Conservation (phyloP, 92 coral and sea anemone species). For the Epizoanthus scotinus region DNA sequence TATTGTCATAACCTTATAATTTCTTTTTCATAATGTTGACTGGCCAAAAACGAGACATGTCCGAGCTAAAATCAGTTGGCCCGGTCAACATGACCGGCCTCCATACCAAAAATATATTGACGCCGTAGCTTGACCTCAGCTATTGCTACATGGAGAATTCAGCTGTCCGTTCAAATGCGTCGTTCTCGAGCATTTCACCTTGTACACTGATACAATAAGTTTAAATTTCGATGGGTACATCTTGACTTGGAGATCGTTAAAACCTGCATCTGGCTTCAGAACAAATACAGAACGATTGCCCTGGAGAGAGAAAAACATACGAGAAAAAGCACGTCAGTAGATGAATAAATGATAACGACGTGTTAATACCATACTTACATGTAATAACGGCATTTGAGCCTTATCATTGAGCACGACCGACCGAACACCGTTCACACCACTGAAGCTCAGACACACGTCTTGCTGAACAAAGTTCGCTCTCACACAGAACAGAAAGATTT, state of each 20-base stretch:
- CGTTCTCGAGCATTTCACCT: conserved; percentile 12
- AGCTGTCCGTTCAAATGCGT: background rate
- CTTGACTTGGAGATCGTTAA: conserved; percentile 63
- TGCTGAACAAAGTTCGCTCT: conserved; percentile 63
- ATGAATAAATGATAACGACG: background rate
- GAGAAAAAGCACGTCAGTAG: background rate
- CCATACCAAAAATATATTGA: too few relatives aligned
- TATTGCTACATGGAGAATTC: background rate
- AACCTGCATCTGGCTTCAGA: conserved; percentile 66
- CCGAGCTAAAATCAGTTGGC: too few relatives aligned
- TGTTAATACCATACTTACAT: conserved; percentile 50
- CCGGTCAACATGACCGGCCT: too few relatives aligned
- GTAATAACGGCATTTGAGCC: conserved; percentile 69
- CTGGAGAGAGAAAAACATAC: conserved; percentile 45
- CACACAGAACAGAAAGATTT: conserved; percentile 70
- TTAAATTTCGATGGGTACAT: conserved; percentile 59
- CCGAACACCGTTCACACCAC: conserved; percentile 89
- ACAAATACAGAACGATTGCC: conserved; percentile 84
- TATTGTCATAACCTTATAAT: too few relatives aligned
- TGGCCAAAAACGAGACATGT: too few relatives aligned
- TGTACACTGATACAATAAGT: conserved; percentile 47
- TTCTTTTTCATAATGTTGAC: too few relatives aligned
- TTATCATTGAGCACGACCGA: conserved; percentile 70
- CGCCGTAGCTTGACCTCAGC: background rate
- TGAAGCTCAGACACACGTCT: conserved; percentile 72